A percentile compares a stretch with the other conserved stretches of the same genome.
Conservation (phyloP, 2,888 invertebrate genomes). For the Amblyteles armatorius region DNA sequence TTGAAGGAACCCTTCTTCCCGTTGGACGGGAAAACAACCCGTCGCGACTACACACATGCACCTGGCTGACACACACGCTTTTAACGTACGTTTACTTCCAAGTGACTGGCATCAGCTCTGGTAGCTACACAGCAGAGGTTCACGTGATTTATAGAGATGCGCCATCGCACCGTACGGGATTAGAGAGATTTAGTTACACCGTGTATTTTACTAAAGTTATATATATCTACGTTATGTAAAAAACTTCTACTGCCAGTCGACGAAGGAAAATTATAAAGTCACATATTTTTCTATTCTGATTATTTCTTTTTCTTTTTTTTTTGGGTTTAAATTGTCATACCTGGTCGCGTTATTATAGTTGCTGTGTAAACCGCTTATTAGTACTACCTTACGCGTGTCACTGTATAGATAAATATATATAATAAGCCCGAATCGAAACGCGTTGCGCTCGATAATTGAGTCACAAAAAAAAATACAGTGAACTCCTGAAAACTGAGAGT, state of each 20-base stretch:
- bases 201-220: constrained; percentile 75
- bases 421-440: constrained; percentile 4
- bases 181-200: constrained; percentile 53
- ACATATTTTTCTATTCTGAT: constrained; percentile 79
- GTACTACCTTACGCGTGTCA: background rate
- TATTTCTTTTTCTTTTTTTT: constrained; percentile 38
- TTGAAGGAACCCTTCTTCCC: background rate
- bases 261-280: constrained; percentile 67
- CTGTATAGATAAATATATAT: constrained; percentile 33
- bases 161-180: constrained; percentile 4
- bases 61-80: too few species aligned
- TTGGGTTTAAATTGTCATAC: constrained; percentile 18
- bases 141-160: constrained; percentile 17
- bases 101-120: constrained; percentile 16
- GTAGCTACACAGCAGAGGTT: constrained; percentile 29
- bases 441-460: constrained; percentile 6
- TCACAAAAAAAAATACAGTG: constrained; percentile 15
- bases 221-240: constrained; percentile 54
- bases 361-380: constrained; percentile 20
- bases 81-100: constrained; percentile 9
- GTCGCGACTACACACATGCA: background rate
- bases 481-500: constrained; percentile 19
- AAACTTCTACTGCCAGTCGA: constrained; percentile 70
- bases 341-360: constrained; percentile 17
- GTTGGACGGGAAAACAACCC: background rate